phyloP scores from a whole-genome alignment of 2,888 invertebrate species.

The Stenurella melanura region DNA sequence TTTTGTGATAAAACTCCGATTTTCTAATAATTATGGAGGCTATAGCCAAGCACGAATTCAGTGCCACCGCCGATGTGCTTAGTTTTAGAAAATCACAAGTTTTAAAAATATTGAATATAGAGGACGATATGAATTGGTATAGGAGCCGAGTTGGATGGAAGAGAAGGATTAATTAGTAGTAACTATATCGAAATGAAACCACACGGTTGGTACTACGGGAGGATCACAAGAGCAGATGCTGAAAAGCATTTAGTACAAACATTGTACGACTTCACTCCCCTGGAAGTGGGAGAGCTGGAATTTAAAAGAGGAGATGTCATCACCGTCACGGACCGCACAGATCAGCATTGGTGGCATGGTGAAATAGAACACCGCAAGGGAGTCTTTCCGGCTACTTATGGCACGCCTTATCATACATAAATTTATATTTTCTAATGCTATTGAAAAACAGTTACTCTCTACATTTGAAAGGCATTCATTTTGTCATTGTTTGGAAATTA shows the following conservation, averaged over 20 bases:
- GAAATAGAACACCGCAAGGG: constrained; percentile 96
- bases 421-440: constrained; percentile 58
- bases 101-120: constrained; percentile 99
- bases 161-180: constrained; percentile 98
- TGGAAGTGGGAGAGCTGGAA: constrained; percentile 97
- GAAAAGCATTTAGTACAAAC: constrained; percentile 99
- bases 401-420: constrained; percentile 95
- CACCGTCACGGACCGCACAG: constrained; percentile 94
- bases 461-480: constrained; percentile 28
- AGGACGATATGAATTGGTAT: constrained; percentile 99
- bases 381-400: constrained; percentile 98
- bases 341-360: constrained; percentile 94
- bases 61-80: constrained; percentile 98
- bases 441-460: constrained; percentile 30
- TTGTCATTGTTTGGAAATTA: constrained; percentile 25
- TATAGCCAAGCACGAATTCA: constrained; percentile 99
- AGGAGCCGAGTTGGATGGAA: constrained; percentile 98
- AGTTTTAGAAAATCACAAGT: constrained; percentile 97
- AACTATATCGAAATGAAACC: constrained; percentile 99
- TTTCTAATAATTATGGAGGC: constrained; percentile 89
- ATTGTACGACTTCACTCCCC: constrained; percentile 98
- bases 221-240: constrained; percentile 97
- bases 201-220: constrained; percentile 99
- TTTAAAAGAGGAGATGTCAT: constrained; percentile 98
- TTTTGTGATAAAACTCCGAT: constrained; percentile 51